phyloP scores from a whole-genome alignment of 2,113 vertebrate genomes.

The Callaeas wilsoni region DNA sequence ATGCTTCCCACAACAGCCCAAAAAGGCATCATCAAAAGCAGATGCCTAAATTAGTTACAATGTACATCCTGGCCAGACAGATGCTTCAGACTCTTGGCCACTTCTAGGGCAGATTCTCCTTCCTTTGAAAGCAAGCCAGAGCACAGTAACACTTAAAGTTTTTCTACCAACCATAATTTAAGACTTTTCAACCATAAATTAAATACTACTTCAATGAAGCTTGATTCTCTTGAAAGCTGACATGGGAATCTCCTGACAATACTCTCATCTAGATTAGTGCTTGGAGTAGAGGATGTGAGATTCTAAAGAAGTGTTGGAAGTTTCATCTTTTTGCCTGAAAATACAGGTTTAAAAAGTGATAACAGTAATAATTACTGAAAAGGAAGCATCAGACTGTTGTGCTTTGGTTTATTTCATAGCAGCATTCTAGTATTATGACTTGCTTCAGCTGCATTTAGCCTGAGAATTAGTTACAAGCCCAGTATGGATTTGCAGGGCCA shows the following conservation, averaged over 20 bases:
- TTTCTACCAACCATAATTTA: background rate
- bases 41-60: constrained; percentile 35
- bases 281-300: background rate
- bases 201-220: background rate
- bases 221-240: background rate
- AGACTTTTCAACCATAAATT: background rate
- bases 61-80: constrained; percentile 33
- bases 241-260: background rate
- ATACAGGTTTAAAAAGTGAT: background rate
- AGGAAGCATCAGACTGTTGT: background rate
- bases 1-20: constrained; percentile 36
- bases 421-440: background rate
- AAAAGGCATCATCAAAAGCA: constrained; percentile 57
- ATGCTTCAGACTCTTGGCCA: background rate
- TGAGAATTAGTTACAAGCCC: background rate
- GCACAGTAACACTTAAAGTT: background rate
- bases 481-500: background rate
- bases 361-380: background rate
- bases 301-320: background rate
- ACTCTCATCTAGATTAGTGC: background rate
- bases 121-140: constrained; percentile 1
- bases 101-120: background rate
- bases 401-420: background rate
- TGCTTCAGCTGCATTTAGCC: background rate
- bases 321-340: constrained; percentile 3